Evolutionary conservation across 2,888 invertebrate genomes (phyloP), one percentile per base, ranked within the genome.

Genomic region (Ichneumoninae sp.): DNA sequence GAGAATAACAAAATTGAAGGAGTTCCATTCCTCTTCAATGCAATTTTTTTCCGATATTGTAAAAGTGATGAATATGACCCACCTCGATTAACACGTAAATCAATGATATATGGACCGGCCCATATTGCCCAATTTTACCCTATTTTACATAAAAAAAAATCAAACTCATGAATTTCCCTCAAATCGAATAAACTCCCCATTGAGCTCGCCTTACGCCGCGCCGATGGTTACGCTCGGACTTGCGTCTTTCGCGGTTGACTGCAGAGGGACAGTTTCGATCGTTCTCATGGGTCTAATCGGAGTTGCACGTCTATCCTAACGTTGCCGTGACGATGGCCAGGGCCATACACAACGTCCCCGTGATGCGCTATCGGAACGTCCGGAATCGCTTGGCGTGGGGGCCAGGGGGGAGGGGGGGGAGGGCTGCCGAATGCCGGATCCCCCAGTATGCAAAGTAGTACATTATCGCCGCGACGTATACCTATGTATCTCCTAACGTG

Each of bases 381-480:
- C 13, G 26, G 26, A 57, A 57, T 26, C 57, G 57, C 57, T 57
- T 26, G 26, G 10, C 10, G 33, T 6, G 33, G 33, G 33, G 40
- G 10, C 0, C 2, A 2, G 40, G 0, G 7, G 40, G 8, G 30
- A 5, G 10, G 40, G 10, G 10, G 40, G 10, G 10, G 3, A 26
- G 26, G 26, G 3, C 8, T 26, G 44, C 57, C 47, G 44, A 85
- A 66, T 74, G 74, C 83, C 69, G 75, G 82, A 57, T 57, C 68
- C 66, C 83, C 80, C 54, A 75, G 68, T 83, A 82, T 83, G 83
- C 85, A 84, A 86, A 89, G 78, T 83, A 84, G 84, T 84, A 84
- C 82, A 88, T 89, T 88, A 87, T 80, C 80, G 60, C 71, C 79
- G 77, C 69, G 69, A 3, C 13, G 0, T 74, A 65, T 78, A 78